Evolutionary conservation across 2,113 vertebrate genomes (phyloP), one percentile per base, ranked within the genome.

Genomic region (Ciconia boyciana): DNA sequence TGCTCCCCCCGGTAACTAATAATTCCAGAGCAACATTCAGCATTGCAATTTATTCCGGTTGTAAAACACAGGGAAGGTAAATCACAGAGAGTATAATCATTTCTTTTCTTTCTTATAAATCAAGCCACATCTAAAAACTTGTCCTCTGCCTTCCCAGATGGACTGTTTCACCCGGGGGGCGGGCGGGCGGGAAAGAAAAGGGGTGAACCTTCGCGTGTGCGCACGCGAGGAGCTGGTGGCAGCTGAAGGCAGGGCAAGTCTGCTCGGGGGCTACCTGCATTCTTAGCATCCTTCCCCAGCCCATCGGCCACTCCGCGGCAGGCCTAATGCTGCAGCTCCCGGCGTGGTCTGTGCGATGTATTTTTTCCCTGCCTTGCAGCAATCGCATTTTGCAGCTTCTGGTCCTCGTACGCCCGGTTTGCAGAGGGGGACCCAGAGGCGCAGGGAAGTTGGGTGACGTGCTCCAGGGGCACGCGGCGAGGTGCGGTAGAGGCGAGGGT

Each of bases 61-160:
- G 89, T 95, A 94, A 96, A 96, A 90, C 95, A 93, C 15, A 6
- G 57, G 76, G 77, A 80, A 91, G 81, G 93, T 96, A 93, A 97
- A 97, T 97, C 95, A 95, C 52, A 15, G 74, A 10, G 60, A 57
- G 83, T 18, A 29, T 62, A 78, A 97, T 94, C 17, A 60, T 77
- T 95, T 60, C 62, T 82, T 90, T 80, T 44, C 79, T 87, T 93
- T 41, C 76, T 77, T 91, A 16, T 84, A 89, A 93, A 93, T 93
- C 80, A 69, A 22, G 36, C 17, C 51, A 31, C 52, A 36, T 81
- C 86, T 61, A 9, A 60, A 66, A 86, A 57, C 48, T 41, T 44
- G 34, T 54, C 89, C 60, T 77, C 64, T 39, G 46, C 81, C 46
- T 77, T 36, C 75, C 54, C 34, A 16, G 69, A 14, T 2, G 26